Evolutionary conservation across 35 echinoderm and acorn worm species (phyloP).

Genomic region (Patiria miniata): DNA sequence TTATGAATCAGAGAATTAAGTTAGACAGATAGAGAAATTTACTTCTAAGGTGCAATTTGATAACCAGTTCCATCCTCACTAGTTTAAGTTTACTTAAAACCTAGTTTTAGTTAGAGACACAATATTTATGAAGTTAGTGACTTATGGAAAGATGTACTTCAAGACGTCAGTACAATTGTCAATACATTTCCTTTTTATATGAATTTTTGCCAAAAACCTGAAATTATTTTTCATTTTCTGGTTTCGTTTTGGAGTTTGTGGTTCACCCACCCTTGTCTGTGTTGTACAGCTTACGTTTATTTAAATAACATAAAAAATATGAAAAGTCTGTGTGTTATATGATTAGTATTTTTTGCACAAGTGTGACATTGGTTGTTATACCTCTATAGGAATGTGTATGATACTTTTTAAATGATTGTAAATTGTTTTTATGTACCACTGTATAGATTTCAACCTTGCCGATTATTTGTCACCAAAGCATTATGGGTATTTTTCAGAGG

Average conservation of each 20-base stretch:
- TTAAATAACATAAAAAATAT: neutral
- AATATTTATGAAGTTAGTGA: no score
- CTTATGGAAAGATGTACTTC: no score
- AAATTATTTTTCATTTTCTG: neutral
- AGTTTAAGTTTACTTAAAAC: neutral
- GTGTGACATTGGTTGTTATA: constrained; percentile 11
- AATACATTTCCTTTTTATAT: constrained; percentile 10
- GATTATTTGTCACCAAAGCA: neutral
- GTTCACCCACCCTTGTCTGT: neutral
- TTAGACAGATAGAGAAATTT: neutral
- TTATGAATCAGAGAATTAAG: neutral
- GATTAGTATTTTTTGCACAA: constrained; percentile 1
- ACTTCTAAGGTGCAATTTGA: constrained; percentile 8
- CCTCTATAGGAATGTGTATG: constrained; percentile 1
- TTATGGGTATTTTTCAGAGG: constrained; percentile 1
- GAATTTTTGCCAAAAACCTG: constrained; percentile 31
- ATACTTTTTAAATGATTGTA: constrained; percentile 29
- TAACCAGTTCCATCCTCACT: neutral
- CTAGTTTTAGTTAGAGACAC: neutral
- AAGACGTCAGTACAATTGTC: no score
- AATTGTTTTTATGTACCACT: constrained; percentile 3
- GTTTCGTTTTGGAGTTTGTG: neutral
- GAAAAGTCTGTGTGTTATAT: neutral
- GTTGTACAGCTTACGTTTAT: neutral
- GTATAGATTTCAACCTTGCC: constrained; percentile 20